Base-by-base conservation (phyloP, 2,113 vertebrate genomes). In the Alectura lathami region DNA sequence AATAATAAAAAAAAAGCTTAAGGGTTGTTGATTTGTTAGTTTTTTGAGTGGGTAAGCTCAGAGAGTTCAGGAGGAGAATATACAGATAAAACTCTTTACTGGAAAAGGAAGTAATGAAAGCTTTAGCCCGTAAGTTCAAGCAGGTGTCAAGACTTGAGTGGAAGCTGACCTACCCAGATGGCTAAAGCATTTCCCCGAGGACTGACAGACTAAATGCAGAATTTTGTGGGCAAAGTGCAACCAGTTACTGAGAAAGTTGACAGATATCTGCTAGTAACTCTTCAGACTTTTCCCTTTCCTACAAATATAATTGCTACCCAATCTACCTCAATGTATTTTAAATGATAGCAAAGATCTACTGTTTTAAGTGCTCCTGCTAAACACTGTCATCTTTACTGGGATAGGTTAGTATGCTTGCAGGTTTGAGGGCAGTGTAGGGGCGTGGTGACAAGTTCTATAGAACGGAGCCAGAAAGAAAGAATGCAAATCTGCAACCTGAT, bases 201-300 rank as follows among this genome's bases (percentile, higher is more conserved):
- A 45, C 36, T 68, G 47, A 26, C 20, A 63, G 59, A 15, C 7
- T 30, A 22, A 54, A 45, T 3, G 24, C 23, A 57, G 47, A 57
- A 26, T 2, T 1, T 22, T 18, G 42, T 0, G 2, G 26, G 43
- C 34, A 23, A 57, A 45, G 26, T 17, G 10, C 53, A 42, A 1
- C 17, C 34, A 40, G 42, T 54, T 22, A 22, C 24, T 26, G 15
- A 29, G 53, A 67, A 13, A 47, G 34, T 13, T 4, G 42, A 12
- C 54, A 91, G 54, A 63, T 53, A 18, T 5, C 22, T 57, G 20
- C 20, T 62, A 20, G 8, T n/a, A 74, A 47, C 21, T 7, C 24
- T 63, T 69, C 1, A 2, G n/a, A 26, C 36, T 85, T 81, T 23
- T 45, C 27, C 15, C 30, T 77, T 80, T 82, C 32, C 26, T 85